Base-by-base conservation (phyloP, 1,140 invertebrate species). In the Heliconius hermathena region DNA sequence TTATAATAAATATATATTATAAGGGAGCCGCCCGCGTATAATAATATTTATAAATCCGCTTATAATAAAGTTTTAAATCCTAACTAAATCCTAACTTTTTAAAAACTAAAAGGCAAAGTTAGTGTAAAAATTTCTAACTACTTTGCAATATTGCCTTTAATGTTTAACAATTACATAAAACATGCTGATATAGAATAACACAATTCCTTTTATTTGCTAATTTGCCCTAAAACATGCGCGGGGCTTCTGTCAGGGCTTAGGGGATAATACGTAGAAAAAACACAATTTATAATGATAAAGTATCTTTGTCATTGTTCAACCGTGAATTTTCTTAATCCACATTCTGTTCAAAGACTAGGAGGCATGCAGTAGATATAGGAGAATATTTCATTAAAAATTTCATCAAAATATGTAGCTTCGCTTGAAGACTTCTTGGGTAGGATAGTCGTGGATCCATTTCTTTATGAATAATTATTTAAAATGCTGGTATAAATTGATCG, bases 121-220 rank as follows among this genome's bases (percentile, higher is more conserved):
- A 46, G 13, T 46, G 13, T 46, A 13, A 46, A 20, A 18, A 52
- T 22, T 11, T 57, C 2, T 3, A 57, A 57, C n/a, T 22, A 8
- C 54, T 57, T 57, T 8, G 9, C n/a, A 57, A 22, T 22, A n/a
- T 54, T 54, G 5, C 4, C 16, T 54, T 20, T 22, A 9, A 57
- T 57, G 3, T 57, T 6, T 0, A 57, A 29, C 22, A 11, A 66
- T 22, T 22, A n/a, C 8, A 57, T 57, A 66, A 13, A 16, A 29
- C 60, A 26, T 13, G 26, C 22, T 54, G 75, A 75, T 76, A 81
- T 83, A 78, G 78, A 78, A 83, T 81, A 79, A 76, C 78, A 74
- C 73, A 49, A 76, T 83, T 83, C 74, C 77, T 81, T 75, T 83
- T 81, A 78, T 81, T 80, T 75, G 46, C 77, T 83, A 80, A 83